Conservation (phyloP, 1,140 invertebrate genomes). For the Brachionus manjavacas region DNA sequence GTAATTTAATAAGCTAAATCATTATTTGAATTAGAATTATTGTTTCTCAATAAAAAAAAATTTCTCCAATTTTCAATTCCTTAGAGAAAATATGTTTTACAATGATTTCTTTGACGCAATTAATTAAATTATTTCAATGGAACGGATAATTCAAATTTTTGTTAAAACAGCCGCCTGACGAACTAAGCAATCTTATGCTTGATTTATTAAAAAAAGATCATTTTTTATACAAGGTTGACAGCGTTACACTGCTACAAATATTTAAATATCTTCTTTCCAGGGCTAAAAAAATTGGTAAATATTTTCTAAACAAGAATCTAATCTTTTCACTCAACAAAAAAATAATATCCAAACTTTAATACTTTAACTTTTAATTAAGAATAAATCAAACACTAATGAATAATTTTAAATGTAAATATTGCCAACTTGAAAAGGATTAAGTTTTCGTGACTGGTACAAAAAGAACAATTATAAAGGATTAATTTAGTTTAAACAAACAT, state of each 20-base stretch:
- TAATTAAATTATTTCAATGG: neutral
- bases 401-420: neutral
- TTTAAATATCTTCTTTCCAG: neutral
- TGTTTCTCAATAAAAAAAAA: too few species aligned
- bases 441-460: neutral
- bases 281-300: neutral
- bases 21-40: too few species aligned
- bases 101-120: too few species aligned
- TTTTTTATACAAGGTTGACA: neutral
- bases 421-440: neutral
- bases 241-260: neutral
- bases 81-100: too few species aligned
- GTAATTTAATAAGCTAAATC: too few species aligned
- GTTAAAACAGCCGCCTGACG: too few species aligned
- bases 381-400: neutral
- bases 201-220: neutral
- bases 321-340: neutral
- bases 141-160: neutral
- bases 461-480: neutral
- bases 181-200: neutral
- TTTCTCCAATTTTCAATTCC: too few species aligned
- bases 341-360: neutral
- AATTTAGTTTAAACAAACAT: too few species aligned
- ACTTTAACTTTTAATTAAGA: neutral
- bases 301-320: neutral